A percentile compares a stretch with the other conserved stretches of the same genome.
These are phyloP conservation scores for Eucera pruinosa DNA, from an alignment of 2,888 invertebrate genomes.

Conservation along the genomic window DNA sequence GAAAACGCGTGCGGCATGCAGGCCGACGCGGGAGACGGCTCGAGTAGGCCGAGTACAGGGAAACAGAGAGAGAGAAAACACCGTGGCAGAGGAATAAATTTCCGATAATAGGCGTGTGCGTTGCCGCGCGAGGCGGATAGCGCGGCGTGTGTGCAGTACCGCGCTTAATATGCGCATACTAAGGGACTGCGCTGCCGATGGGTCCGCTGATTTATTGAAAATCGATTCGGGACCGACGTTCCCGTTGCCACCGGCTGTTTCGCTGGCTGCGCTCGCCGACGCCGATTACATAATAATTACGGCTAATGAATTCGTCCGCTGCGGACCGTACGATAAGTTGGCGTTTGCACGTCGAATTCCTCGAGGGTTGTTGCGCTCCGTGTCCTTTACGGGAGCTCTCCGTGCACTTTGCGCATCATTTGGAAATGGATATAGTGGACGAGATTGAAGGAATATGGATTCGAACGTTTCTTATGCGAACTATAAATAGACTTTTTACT, in stretches of 20 bases:
- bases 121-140: conserved; percentile 58
- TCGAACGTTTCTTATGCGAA: not conserved
- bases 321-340: conserved; percentile 26
- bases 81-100: conserved; percentile 42
- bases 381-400: not conserved
- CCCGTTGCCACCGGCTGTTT: conserved; percentile 51
- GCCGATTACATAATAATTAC: conserved; percentile 63
- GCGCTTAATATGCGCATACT: conserved; percentile 70
- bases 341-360: not conserved
- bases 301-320: conserved; percentile 55
- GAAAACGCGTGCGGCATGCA: conserved; percentile 40
- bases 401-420: not conserved
- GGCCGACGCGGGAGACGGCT: too few species aligned
- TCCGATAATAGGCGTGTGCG: conserved; percentile 62
- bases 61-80: conserved; percentile 11
- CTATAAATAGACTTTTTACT: not conserved
- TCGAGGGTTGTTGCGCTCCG: not conserved
- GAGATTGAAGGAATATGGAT: not conserved
- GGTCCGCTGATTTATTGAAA: conserved; percentile 58
- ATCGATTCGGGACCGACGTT: conserved; percentile 55
- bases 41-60: too few species aligned
- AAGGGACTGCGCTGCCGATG: conserved; percentile 52
- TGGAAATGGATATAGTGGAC: too few species aligned
- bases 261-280: conserved; percentile 35
- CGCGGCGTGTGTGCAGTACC: conserved; percentile 26